Evolutionary conservation across 1,140 invertebrate genomes (phyloP), one percentile per base, ranked within the genome.

Genomic region (Diabrotica virgifera): DNA sequence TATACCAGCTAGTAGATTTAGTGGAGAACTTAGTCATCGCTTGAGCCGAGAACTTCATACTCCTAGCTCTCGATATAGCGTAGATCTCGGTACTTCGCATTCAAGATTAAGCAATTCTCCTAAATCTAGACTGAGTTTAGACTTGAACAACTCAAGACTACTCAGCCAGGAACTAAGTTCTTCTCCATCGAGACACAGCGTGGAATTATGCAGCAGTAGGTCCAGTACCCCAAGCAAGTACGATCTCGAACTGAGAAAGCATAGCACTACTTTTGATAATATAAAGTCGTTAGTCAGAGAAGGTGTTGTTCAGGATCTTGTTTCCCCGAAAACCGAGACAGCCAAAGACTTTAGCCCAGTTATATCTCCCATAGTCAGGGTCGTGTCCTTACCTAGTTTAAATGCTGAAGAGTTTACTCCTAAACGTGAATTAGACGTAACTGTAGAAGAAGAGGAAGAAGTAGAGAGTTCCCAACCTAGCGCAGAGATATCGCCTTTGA

Each of bases 251-350:
- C 85, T 87, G 70, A 88, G 88, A 74, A 85, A 89, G 68, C 89
- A 88, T 78, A 90, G 87, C 71, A 89, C 86, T 52, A 91, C 89
- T 3, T 92, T 91, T 78, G 89, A 90, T 80, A 90, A 90, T 70
- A 90, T 91, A 66, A 88, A 89, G 72, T 88, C 88, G 46, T 76
- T 92, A 53, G 82, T 90, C 54, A 87, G 87, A 73, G 86, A 89
- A 77, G 87, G 88, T 56, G 81, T 86, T 68, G 82, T 83, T 6
- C 82, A 82, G 68, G 81, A 80, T 73, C 73, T 68, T 55, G 77
- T 76, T 64, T 76, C 77, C 5, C 76, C 76, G 62, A 71, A 66
- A 59, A 81, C 80, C 71, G 84, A 85, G 74, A 81, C 80, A 37
- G 79, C 83, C 1, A 78, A 78, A 58, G 83, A 85, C 65, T 74